A percentile compares a stretch with the other conserved stretches of the same genome.
Evolutionary conservation across 2,797 vertebrate species (phyloP).

Genomic region (Microctenopoma steveboyesi): DNA sequence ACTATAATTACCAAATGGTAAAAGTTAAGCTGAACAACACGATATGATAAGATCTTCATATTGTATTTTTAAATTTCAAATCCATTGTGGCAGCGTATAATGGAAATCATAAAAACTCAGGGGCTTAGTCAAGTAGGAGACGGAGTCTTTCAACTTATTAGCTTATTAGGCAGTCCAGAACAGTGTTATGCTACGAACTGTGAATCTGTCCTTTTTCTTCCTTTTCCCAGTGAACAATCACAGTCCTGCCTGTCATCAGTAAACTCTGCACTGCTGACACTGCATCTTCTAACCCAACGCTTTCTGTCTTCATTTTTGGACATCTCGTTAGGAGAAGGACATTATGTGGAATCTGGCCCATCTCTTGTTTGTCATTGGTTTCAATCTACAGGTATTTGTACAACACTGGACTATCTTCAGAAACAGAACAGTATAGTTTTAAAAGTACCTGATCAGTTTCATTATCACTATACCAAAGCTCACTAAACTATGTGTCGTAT

Average conservation of each 20-base stretch:
- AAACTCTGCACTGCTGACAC: not conserved
- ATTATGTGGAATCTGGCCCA: conserved; percentile 47
- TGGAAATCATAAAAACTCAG: no score
- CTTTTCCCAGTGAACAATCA: not conserved
- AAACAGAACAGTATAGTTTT: no score
- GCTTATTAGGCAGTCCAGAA: not conserved
- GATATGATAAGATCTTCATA: no score
- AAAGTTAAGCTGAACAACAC: no score
- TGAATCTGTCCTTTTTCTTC: conserved; percentile 27
- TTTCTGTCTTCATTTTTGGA: conserved; percentile 1
- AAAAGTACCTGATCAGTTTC: no score
- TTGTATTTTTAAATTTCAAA: no score
- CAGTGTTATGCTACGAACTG: conserved; percentile 17
- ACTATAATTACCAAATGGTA: no score
- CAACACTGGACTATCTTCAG: not conserved
- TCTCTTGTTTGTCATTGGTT: conserved; percentile 27
- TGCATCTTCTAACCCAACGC: not conserved
- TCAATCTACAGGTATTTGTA: conserved; percentile 57
- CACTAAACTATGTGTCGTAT: no score
- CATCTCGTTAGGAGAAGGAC: conserved; percentile 3
- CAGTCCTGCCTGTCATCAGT: not conserved
- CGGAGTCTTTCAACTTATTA: not conserved
- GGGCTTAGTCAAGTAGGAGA: no score
- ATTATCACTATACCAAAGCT: no score
- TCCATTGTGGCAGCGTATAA: no score